A percentile compares a stretch with the other conserved stretches of the same genome.
Evolutionary conservation across 2,113 vertebrate genomes (phyloP).

Genomic region (Morone saxatilis): DNA sequence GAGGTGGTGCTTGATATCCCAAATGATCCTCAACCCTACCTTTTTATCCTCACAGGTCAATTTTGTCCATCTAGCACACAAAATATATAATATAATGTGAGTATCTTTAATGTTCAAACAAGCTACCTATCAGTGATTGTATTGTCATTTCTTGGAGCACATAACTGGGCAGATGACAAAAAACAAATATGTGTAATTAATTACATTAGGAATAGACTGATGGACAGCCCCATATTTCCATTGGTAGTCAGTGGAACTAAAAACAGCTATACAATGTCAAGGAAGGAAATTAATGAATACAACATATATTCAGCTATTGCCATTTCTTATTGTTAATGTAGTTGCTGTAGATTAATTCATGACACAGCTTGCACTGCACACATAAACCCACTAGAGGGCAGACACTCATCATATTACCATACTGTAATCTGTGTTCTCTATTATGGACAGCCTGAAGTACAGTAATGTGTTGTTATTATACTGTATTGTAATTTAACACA

Average conservation of each 20-base stretch:
- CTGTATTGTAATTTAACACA: too few relatives aligned
- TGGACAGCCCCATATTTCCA: too few relatives aligned
- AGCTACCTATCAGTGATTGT: neutral
- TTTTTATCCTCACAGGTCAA: too few relatives aligned
- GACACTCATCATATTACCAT: neutral
- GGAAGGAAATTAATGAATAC: neutral
- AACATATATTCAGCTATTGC: neutral
- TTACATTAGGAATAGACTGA: too few relatives aligned
- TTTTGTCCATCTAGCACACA: too few relatives aligned
- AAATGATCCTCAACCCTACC: too few relatives aligned
- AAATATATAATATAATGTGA: too few relatives aligned
- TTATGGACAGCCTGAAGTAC: neutral
- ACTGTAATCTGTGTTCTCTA: neutral
- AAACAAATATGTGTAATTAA: too few relatives aligned
- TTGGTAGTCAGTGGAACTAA: too few relatives aligned
- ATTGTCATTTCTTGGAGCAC: neutral
- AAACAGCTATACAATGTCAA: neutral
- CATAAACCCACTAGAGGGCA: slow-evolving; percentile 40
- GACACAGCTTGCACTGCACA: slow-evolving; percentile 7
- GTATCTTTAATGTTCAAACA: neutral
- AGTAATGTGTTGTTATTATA: neutral
- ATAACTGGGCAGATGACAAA: neutral
- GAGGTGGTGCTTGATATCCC: too few relatives aligned
- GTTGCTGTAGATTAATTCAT: neutral
- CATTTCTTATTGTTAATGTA: neutral